phyloP scores from a whole-genome alignment of 2,797 vertebrate genomes.

The Coccyzus lansbergi region DNA sequence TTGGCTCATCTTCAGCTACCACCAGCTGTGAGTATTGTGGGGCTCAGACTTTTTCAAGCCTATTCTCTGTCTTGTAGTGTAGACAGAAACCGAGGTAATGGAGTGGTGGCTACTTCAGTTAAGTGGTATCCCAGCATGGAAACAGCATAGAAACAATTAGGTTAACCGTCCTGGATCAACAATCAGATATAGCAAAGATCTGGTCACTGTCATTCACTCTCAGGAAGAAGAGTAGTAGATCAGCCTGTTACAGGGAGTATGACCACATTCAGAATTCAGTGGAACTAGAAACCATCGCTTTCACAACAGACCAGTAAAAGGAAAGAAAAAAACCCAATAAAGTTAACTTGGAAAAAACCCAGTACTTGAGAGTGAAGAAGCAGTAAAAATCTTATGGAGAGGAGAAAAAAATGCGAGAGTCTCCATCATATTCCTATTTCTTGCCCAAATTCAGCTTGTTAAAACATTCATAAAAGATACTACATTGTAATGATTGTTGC shows the following conservation, averaged over 20 bases:
- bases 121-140: background rate
- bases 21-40: background rate
- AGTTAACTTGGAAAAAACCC: background rate
- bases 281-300: background rate
- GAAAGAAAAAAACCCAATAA: background rate
- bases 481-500: conserved; percentile 13
- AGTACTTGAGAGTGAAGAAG: background rate
- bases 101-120: background rate
- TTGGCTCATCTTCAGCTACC: background rate
- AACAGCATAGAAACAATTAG: background rate
- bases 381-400: background rate
- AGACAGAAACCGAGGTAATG: background rate
- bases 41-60: background rate
- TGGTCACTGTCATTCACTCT: background rate
- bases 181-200: background rate
- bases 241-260: background rate
- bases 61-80: background rate
- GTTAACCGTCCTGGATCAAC: background rate
- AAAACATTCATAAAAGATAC: conserved; percentile 26
- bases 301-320: background rate
- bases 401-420: background rate
- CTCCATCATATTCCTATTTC: background rate
- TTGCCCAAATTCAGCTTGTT: conserved; percentile 23
- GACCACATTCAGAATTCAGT: background rate
- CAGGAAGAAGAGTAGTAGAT: background rate